Conservation (phyloP, 2,888 invertebrate species). For the Papilio gigon region DNA sequence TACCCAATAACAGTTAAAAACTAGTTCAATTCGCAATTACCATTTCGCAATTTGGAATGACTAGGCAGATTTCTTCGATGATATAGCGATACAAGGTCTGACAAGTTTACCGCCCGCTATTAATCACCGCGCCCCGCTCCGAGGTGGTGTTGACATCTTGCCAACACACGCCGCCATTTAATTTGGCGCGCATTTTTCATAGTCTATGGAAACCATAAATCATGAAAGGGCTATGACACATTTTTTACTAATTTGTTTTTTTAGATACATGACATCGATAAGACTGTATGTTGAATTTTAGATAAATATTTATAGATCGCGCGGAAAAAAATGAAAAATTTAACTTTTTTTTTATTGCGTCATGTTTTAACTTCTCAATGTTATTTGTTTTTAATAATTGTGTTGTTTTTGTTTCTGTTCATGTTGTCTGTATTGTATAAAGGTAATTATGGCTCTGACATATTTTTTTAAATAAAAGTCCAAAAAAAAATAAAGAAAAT, state of each 20-base stretch:
- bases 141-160: slow-evolving; percentile 53
- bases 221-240: slow-evolving; percentile 37
- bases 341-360: not conserved
- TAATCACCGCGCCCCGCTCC: slow-evolving; percentile 53
- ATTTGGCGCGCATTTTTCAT: slow-evolving; percentile 46
- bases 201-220: slow-evolving; percentile 43
- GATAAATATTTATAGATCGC: not conserved
- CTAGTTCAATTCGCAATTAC: slow-evolving; percentile 14
- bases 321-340: not conserved
- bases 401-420: no score
- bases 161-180: slow-evolving; percentile 52
- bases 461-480: no score
- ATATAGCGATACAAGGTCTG: slow-evolving; percentile 49
- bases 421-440: no score
- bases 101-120: slow-evolving; percentile 52
- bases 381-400: no score
- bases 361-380: no score
- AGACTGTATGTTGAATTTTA: not conserved
- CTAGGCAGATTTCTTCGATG: slow-evolving; percentile 44
- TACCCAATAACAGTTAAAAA: slow-evolving; percentile 30
- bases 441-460: no score
- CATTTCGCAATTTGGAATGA: slow-evolving; percentile 42
- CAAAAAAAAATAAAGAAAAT: no score
- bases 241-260: slow-evolving; percentile 27
- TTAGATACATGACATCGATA: slow-evolving; percentile 10